Base-by-base conservation (phyloP, 2,113 vertebrate species). In the Morphnarchus princeps region DNA sequence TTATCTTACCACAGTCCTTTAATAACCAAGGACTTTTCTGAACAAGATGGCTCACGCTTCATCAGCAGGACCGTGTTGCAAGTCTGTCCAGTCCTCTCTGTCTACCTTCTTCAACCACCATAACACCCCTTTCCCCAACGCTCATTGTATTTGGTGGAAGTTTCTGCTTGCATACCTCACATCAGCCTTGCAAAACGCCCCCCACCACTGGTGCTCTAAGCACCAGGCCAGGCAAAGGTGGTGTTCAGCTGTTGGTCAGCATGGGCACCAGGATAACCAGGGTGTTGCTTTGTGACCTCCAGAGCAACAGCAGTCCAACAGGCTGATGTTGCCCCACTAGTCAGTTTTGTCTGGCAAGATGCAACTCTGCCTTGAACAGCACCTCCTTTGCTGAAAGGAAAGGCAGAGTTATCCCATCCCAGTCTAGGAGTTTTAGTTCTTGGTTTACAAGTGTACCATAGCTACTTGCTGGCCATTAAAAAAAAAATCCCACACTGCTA, bases 241-340 rank as follows among this genome's bases (percentile, higher is more conserved):
- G 13, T 4, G 34, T 12, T 42, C n/a, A 4, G 66, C 32, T 50
- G 43, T 9, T 29, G 17, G 11, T 16, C 52, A 73, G 58, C 25
- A 28, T 1, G 1, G n/a, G 13, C 40, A 59, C 12, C 12, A 10
- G 31, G 8, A 45, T 3, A 43, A 34, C 28, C 24, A 20, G 20
- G 8, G 32, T 4, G 8, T 3, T 29, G 38, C 36, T 22, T 18
- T 3, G 8, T 17, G 40, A 26, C 25, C 32, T 67, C 12, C 38
- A 32, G 38, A 36, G 28, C 32, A 59, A 61, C 24, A 40, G 11
- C 28, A 61, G 24, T 3, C 16, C 8, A 2, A 31, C 32, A 28
- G 16, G 10, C 29, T 52, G 43, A 10, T 0, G 1, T 4, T 43
- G 38, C 63, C 57, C 49, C 26, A 18, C 8, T 8, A 17, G 13